Percentiles rank a stretch among this genome's conserved stretches.
Conservation (phyloP, 2,113 vertebrate species). For the Carassius auratus region DNA sequence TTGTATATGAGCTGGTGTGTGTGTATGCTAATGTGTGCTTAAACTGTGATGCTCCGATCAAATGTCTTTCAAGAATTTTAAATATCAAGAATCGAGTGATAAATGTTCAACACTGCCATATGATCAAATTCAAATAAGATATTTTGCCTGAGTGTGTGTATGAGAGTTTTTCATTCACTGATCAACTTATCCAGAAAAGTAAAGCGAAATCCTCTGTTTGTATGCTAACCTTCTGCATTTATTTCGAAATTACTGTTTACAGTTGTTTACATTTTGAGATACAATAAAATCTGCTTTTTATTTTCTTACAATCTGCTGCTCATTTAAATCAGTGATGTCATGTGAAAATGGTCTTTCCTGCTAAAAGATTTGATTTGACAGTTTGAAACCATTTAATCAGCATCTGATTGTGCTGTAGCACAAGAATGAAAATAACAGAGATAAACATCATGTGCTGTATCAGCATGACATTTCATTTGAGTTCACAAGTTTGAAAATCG, state of each 20-base stretch:
- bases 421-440: neutral
- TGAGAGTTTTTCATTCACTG: neutral
- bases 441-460: neutral
- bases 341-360: neutral
- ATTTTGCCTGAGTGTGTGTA: neutral
- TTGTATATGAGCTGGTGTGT: slow-evolving; percentile 14
- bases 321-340: neutral
- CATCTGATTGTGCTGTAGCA: too few relatives aligned
- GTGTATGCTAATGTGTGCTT: neutral
- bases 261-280: slow-evolving; percentile 21
- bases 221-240: neutral
- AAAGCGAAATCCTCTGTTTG: slow-evolving; percentile 30
- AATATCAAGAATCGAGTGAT: neutral
- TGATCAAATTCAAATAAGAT: neutral
- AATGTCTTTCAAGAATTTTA: slow-evolving; percentile 17
- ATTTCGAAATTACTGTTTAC: neutral
- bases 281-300: slow-evolving; percentile 46
- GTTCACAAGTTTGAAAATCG: neutral
- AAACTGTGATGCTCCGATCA: neutral
- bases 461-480: neutral
- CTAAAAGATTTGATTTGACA: neutral
- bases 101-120: slow-evolving; percentile 2
- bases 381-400: neutral
- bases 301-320: slow-evolving; percentile 23
- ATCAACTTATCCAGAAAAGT: slow-evolving; percentile 27